A percentile compares a stretch with the other conserved stretches of the same genome.
Evolutionary conservation across 2,797 vertebrate genomes (phyloP).

Genomic region (Tamandua tetradactyla): DNA sequence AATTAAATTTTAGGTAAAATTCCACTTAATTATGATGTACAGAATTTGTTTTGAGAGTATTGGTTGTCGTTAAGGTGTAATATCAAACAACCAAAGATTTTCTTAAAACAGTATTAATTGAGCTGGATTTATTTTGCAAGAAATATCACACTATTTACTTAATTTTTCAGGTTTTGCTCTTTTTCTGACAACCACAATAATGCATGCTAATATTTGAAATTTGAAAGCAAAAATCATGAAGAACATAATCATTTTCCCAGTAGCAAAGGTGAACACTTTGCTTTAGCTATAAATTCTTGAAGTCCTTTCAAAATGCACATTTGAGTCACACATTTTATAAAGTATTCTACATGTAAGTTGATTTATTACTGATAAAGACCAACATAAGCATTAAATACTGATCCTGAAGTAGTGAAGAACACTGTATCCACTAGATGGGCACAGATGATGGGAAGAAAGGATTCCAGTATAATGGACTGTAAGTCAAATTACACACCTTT

Average conservation of each 20-base stretch:
- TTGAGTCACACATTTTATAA: not conserved
- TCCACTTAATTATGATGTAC: not conserved
- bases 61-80: not conserved
- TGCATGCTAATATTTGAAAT: not conserved
- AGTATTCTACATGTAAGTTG: not conserved
- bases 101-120: not conserved
- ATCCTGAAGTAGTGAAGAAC: not conserved
- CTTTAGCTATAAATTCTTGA: not conserved
- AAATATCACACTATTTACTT: not conserved
- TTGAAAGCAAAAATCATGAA: not conserved
- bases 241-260: not conserved
- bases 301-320: not conserved
- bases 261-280: not conserved
- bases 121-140: not conserved
- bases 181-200: not conserved
- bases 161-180: not conserved
- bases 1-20: not conserved
- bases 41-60: not conserved
- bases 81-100: not conserved
- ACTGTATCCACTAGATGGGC: not conserved
- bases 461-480: not conserved
- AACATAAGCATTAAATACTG: not conserved
- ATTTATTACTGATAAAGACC: not conserved
- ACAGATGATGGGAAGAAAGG: not conserved
- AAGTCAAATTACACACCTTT: no score